These are phyloP conservation scores for Halocaridina rubra DNA, from an alignment of 2,888 invertebrate genomes.

Conservation along the genomic window DNA sequence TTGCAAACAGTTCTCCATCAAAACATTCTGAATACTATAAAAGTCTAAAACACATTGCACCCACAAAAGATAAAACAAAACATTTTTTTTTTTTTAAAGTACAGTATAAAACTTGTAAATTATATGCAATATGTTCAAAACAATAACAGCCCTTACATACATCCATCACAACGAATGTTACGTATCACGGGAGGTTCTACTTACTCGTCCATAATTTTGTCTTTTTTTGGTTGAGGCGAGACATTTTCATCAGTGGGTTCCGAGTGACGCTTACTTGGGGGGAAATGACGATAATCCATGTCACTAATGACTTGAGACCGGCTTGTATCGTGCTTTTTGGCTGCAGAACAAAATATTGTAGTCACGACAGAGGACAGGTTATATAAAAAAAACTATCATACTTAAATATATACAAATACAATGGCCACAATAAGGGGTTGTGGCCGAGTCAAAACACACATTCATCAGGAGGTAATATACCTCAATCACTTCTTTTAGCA, in stretches of 20 bases:
- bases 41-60: too few species aligned
- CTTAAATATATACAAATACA: too few species aligned
- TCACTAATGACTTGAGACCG: constrained; percentile 17
- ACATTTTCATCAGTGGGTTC: constrained; percentile 25
- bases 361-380: constrained; percentile 3
- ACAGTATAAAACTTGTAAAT: neutral
- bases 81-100: neutral
- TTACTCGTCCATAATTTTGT: constrained; percentile 43
- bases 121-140: neutral
- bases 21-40: too few species aligned
- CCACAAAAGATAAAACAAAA: neutral
- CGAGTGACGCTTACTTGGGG: constrained; percentile 7
- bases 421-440: neutral
- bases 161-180: neutral
- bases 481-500: too few species aligned
- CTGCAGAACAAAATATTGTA: constrained; percentile 13
- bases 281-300: constrained; percentile 49
- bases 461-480: neutral
- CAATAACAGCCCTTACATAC: neutral
- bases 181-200: neutral
- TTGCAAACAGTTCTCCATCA: too few species aligned
- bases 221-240: constrained; percentile 37
- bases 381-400: too few species aligned
- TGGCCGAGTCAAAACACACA: neutral
- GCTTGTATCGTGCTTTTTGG: constrained; percentile 26